Base-by-base conservation (phyloP, 1,140 invertebrate species). In the Monomorium pharaonis region DNA sequence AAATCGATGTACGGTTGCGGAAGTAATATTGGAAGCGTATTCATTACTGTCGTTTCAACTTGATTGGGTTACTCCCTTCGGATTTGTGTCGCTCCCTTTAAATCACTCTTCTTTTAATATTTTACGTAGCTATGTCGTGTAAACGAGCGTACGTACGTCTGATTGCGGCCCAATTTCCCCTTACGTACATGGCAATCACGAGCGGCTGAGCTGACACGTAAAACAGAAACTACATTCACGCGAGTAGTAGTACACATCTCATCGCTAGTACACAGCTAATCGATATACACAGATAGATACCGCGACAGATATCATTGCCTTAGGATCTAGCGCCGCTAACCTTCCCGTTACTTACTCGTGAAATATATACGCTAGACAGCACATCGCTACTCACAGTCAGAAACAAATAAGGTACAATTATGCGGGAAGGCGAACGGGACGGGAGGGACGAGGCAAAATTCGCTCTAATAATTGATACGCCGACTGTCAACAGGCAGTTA, bases 241-340 rank as follows among this genome's bases (percentile, higher is more conserved):
- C 67, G 67, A 58, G 51, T 56, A 63, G 33, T 70, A 81, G 78
- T 72, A 81, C 49, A 83, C 49, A 83, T 83, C 37, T 67, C 65
- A 58, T 42, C 65, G 78, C 67, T 83, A 83, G 67, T 83, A 83
- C 67, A 83, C 67, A 83, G 78, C 67, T 83, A 83, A 83, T 83
- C 78, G 37, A 83, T 83, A 83, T 83, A 72, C 67, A 83, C 51
- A 83, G 67, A 83, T 83, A 83, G 78, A 83, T 83, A 83, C 49
- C 78, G 65, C 78, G 78, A 83, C 51, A 83, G 67, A 83, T 83
- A 83, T 81, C 78, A 56, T 83, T 72, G 78, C 78, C 65, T 63
- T 83, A 83, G 67, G 37, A 72, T 83, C 51, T 83, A 83, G 78
- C 49, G 65, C 51, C 65, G 78, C 78, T 83, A 83, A 83, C 78